Base-by-base conservation (phyloP, 2,113 vertebrate genomes). In the Heliornis fulica region DNA sequence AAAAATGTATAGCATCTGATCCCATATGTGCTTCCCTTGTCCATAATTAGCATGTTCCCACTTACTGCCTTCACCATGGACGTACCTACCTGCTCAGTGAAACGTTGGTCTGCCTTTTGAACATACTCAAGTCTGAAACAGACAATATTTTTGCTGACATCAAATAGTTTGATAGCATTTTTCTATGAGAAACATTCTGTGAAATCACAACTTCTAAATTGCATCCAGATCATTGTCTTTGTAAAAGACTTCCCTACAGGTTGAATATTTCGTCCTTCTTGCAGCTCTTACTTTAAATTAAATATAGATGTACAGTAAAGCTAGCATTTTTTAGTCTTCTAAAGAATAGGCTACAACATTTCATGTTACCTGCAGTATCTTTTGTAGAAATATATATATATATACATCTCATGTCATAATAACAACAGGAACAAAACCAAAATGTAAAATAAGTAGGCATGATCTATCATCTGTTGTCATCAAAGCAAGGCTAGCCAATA, bases 161-260 rank as follows among this genome's bases (percentile, higher is more conserved):
- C 12, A 43, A 25, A n/a, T 15, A 34, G 31, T 48, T 34, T 56
- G 11, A 28, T 23, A 83, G 3, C 16, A 71, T 75, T 89, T 57
- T 25, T 38, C 22, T 18, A 21, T 23, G 14, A 40, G n/a, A 87
- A 83, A 29, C 1, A 18, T 36, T 48, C 3, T 7, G 40, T 34
- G 15, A 77, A 81, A 51, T 78, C 28, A 34, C 9, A 57, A 4
- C 77, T 74, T 88, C 63, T 26, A 74, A 7, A 28, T 76, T 53
- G 10, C 40, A 60, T 48, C 48, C 21, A 65, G 23, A 38, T 20
- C 6, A 10, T 38, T 25, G 19, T 75, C 29, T 70, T 84, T 53
- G 23, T 48, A 28, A 80, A 56, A 9, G 5, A 38, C 5, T 65
- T 76, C 10, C 26, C 3, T 2, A 4, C 0, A 1, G 59, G 7